Evolutionary conservation across 1,140 invertebrate species (phyloP), one percentile per base, ranked within the genome.

Genomic region (Heliconius eleuchia): DNA sequence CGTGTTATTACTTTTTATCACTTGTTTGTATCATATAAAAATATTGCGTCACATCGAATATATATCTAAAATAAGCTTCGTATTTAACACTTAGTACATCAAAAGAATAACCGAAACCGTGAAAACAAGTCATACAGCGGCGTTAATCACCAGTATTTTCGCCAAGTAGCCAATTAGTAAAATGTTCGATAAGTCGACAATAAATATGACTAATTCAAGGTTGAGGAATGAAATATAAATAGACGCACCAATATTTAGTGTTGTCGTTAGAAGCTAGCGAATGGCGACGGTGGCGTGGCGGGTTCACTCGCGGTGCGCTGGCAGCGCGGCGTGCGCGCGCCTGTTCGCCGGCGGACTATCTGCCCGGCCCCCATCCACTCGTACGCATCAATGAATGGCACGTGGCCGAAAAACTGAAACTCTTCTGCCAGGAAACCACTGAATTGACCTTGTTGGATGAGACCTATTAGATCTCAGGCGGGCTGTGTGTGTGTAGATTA

Each of bases 351-450:
- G 81, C 88, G 87, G 87, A 91, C 92, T 93, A 88, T 86, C 86
- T 86, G 81, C 76, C 71, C 70, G 55, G 57, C 76, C 74, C 79
- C 84, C 91, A 92, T 93, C 92, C 89, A 92, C 87, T 91, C 85
- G 74, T 80, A 82, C 85, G 86, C 86, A 91, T 93, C 87, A 93
- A 93, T 92, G 89, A 89, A 87, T 82, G 83, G 80, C 87, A 89
- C 90, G 90, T 91, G 91, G 79, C 84, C 88, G 82, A 89, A 92
- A 93, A 90, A 86, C 88, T 90, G 86, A 91, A 91, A 89, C 85
- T 82, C 72, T 78, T 73, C 76, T 82, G 79, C 80, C 84, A 85
- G 84, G 83, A 87, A 87, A 86, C 79, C 79, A 78, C 83, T 83
- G 80, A 86, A 81, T 78, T 83, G 85, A 85, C 87, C 85, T 86